Evolutionary conservation across 64 coral and sea anemone species (phyloP).

Genomic region (Platygyra sinensis): DNA sequence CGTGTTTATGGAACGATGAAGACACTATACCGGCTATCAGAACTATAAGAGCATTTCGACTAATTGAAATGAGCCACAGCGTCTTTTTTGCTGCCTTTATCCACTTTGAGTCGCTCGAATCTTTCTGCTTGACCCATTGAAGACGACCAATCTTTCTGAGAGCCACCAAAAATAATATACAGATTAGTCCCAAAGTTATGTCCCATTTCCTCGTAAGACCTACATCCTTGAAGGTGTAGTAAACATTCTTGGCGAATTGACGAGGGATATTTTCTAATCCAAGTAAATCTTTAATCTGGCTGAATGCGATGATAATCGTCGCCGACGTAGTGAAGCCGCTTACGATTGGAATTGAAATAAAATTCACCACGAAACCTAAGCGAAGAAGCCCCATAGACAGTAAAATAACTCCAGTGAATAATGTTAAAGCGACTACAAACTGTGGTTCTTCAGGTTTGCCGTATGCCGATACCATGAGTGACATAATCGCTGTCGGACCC

Average conservation of each 20-base stretch:
- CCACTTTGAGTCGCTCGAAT: constrained; percentile 42
- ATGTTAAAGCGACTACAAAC: constrained; percentile 68
- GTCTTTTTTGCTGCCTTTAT: constrained; percentile 67
- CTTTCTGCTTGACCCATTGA: constrained; percentile 59
- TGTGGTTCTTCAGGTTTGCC: constrained; percentile 68
- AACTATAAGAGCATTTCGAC: constrained; percentile 84
- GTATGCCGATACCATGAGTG: constrained; percentile 88
- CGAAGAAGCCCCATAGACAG: constrained; percentile 91
- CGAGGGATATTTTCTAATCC: constrained; percentile 83
- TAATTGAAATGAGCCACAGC: constrained; percentile 76
- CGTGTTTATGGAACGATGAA: constrained; percentile 62
- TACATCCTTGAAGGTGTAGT: constrained; percentile 81
- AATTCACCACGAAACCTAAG: constrained; percentile 89
- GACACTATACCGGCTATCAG: constrained; percentile 61
- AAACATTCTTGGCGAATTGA: constrained; percentile 65
- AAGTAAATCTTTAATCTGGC: constrained; percentile 89
- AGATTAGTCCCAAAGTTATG: constrained; percentile 79
- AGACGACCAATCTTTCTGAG: constrained; percentile 66
- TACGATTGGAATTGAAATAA: constrained; percentile 90
- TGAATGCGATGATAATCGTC: constrained; percentile 86
- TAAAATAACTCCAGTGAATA: constrained; percentile 79
- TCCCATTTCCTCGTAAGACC: constrained; percentile 88
- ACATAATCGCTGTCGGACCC: constrained; percentile 90
- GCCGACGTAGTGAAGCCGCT: constrained; percentile 93
- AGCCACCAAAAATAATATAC: constrained; percentile 61